A percentile compares a stretch with the other conserved stretches of the same genome.
Conservation (phyloP, 2,113 vertebrate genomes). For the Oplegnathus fasciatus region DNA sequence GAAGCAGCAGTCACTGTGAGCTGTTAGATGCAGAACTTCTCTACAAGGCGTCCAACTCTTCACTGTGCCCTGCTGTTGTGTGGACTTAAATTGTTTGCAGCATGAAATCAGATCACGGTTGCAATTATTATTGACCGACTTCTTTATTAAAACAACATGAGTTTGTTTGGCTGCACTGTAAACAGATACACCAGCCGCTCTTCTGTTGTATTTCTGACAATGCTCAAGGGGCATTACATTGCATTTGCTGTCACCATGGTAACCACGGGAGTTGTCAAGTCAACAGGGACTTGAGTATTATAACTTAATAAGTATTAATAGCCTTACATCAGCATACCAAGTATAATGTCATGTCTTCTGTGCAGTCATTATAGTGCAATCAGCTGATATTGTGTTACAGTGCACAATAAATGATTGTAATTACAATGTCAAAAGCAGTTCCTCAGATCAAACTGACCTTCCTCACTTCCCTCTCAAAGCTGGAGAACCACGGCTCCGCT, state of each 20-base stretch:
- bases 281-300: slow-evolving; percentile 4
- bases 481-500: slow-evolving; percentile 87
- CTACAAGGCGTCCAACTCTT: background rate
- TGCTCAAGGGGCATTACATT: background rate
- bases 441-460: slow-evolving; percentile 74
- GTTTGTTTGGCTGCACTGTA: background rate
- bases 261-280: slow-evolving; percentile 11
- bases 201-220: background rate
- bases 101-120: background rate
- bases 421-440: background rate
- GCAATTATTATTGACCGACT: background rate
- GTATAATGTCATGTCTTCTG: slow-evolving; percentile 5
- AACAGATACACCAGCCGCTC: background rate
- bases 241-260: slow-evolving; percentile 15
- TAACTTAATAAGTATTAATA: background rate
- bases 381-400: background rate
- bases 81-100: background rate
- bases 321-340: background rate
- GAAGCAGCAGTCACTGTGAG: background rate
- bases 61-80: background rate
- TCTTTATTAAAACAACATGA: background rate
- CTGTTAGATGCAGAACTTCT: background rate
- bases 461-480: slow-evolving; percentile 85
- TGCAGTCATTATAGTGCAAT: background rate
- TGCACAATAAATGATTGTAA: slow-evolving; percentile 9